Evolutionary conservation across 2,797 vertebrate genomes (phyloP), one percentile per base, ranked within the genome.

Genomic region (Lindbergichthys nudifrons): DNA sequence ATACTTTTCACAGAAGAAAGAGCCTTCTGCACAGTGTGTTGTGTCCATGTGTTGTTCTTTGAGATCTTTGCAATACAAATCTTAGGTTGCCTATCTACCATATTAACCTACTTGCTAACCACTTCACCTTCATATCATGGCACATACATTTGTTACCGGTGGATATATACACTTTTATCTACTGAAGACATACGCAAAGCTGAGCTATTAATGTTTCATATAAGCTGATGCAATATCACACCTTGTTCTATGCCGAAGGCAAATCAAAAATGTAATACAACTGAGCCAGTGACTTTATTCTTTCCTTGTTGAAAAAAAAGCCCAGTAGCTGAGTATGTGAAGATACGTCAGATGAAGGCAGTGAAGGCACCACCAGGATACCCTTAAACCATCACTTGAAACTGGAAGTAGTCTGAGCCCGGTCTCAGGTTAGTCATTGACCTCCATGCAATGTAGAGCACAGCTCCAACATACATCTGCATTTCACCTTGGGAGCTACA

Each of bases 401-500:
- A 78, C 47, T 52, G 65, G 39, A 72, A 71, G 30, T 64, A 47
- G 63, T 70, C 3, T 13, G 39, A 80, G 54, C 45, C 47, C 46
- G 62, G 73, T 71, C 53, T 77, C 50, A 60, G 58, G 79, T 76
- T 79, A 72, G 54, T 75, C 57, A 70, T 18, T 86, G 62, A 85
- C 78, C 75, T 77, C 18, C 54, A 68, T 58, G 48, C 67, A 70
- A 62, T 77, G 45, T 23, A 42, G 53, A 15, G 16, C 61, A 67
- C 73, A 62, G 61, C 63, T 70, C 51, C 54, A 66, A 72, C 67
- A 79, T 69, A 73, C 56, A 51, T 68, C 52, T 85, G 70, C 58
- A 69, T 81, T 84, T 82, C 68, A 81, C 82, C 76, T 76, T 73
- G 70, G 36, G 64, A 82, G 59, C 53, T 76, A 73, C 65, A 59